Percentiles rank a stretch among this genome's conserved stretches.
These are phyloP conservation scores for Taurulus bubalis DNA, from an alignment of 2,113 vertebrate genomes.

Conservation along the genomic window DNA sequence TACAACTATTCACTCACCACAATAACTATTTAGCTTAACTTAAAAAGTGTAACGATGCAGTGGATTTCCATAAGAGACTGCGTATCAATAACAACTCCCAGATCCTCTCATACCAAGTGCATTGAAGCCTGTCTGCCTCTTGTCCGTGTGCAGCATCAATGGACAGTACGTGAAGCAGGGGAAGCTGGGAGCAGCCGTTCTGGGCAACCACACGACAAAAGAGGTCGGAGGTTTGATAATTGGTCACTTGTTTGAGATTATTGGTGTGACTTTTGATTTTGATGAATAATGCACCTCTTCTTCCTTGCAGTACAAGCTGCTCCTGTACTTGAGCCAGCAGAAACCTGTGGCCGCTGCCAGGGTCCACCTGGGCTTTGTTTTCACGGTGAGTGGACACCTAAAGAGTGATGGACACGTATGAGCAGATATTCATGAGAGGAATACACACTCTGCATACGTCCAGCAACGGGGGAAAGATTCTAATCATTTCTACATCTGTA, in stretches of 20 bases:
- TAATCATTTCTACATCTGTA: background rate
- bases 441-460: background rate
- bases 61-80: background rate
- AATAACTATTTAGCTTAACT: background rate
- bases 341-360: slow-evolving; percentile 89
- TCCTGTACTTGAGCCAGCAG: slow-evolving; percentile 95
- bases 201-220: slow-evolving; percentile 89
- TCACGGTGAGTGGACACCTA: slow-evolving; percentile 86
- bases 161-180: slow-evolving; percentile 96
- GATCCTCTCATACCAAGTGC: background rate
- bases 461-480: background rate
- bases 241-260: slow-evolving; percentile 56
- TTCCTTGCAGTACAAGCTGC: slow-evolving; percentile 89
- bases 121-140: background rate
- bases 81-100: background rate
- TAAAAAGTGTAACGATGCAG: background rate
- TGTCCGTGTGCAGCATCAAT: slow-evolving; percentile 83
- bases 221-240: slow-evolving; percentile 85
- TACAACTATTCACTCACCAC: background rate
- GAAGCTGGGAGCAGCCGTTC: slow-evolving; percentile 93
- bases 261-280: slow-evolving; percentile 24
- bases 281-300: slow-evolving; percentile 30
- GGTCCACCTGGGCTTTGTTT: slow-evolving; percentile 89
- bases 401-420: background rate
- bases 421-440: background rate